Conservation (phyloP, 2,113 vertebrate species). For the Patagioenas fasciata region DNA sequence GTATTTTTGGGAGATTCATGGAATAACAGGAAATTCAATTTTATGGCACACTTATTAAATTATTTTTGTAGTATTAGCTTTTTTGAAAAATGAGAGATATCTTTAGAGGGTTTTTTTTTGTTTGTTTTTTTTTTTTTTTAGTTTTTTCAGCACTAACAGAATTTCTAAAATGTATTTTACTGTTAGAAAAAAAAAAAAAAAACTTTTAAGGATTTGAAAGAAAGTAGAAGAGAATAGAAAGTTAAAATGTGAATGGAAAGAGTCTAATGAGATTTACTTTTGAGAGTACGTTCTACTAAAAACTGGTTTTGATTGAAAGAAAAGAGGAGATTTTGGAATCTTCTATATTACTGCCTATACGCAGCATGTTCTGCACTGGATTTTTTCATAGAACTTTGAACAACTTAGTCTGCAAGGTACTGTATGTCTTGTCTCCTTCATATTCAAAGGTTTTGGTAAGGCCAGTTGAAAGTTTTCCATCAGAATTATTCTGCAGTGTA, state of each 20-base stretch:
- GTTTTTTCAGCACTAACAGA: background rate
- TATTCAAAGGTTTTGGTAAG: background rate
- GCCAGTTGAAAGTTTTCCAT: background rate
- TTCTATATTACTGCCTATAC: background rate
- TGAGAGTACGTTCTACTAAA: background rate
- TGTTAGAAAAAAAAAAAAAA: background rate
- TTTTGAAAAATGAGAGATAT: background rate
- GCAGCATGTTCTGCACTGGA: fast-evolving
- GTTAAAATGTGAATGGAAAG: background rate
- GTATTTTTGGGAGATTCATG: background rate
- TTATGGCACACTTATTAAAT: background rate
- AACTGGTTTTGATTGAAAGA: background rate
- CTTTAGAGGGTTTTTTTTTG: background rate
- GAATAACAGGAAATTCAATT: background rate
- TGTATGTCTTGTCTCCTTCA: background rate
- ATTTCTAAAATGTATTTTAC: background rate
- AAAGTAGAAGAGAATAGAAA: background rate
- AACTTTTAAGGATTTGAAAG: background rate
- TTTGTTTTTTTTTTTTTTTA: constrained; percentile 8
- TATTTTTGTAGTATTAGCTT: background rate
- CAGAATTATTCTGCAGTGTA: background rate
- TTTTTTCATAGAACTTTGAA: background rate
- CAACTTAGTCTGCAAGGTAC: background rate
- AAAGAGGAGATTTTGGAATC: background rate
- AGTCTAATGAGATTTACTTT: background rate